A percentile compares a stretch with the other conserved stretches of the same genome.
Evolutionary conservation across 2,113 vertebrate species (phyloP).

Genomic region (Lasiurus cinereus): DNA sequence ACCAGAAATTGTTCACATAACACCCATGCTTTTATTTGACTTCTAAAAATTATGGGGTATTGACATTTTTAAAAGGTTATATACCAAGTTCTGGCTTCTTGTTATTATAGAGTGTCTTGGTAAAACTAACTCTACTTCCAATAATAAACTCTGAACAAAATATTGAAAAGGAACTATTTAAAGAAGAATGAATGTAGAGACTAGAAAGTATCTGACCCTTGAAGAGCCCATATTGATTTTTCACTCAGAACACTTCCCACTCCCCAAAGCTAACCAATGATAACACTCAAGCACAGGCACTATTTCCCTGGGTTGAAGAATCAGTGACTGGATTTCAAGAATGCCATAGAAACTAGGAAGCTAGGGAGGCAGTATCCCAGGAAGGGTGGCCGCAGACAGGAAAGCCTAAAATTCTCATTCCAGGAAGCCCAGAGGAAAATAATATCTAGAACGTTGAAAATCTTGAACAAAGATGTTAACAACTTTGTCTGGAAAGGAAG

Average conservation of each 20-base stretch:
- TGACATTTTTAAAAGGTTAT: background rate
- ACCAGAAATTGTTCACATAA: background rate
- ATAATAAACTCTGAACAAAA: conserved; percentile 5
- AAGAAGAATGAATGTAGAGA: background rate
- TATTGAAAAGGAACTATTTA: background rate
- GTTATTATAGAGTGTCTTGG: background rate
- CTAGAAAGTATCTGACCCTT: background rate
- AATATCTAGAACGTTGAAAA: background rate
- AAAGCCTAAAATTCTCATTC: background rate
- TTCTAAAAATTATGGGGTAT: background rate
- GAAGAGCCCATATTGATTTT: background rate
- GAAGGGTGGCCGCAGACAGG: background rate
- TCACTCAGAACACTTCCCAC: too few relatives aligned
- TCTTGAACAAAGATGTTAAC: background rate
- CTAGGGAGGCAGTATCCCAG: background rate
- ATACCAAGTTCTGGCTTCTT: background rate
- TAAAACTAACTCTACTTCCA: background rate
- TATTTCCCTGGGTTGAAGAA: background rate
- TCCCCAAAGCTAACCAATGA: background rate
- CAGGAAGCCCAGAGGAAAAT: background rate
- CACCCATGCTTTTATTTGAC: background rate
- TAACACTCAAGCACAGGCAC: background rate
- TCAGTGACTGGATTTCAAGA: background rate
- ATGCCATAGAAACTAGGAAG: background rate
- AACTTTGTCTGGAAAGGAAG: background rate